Evolutionary conservation across 2,113 vertebrate genomes (phyloP).

Genomic region (Micromys minutus): DNA sequence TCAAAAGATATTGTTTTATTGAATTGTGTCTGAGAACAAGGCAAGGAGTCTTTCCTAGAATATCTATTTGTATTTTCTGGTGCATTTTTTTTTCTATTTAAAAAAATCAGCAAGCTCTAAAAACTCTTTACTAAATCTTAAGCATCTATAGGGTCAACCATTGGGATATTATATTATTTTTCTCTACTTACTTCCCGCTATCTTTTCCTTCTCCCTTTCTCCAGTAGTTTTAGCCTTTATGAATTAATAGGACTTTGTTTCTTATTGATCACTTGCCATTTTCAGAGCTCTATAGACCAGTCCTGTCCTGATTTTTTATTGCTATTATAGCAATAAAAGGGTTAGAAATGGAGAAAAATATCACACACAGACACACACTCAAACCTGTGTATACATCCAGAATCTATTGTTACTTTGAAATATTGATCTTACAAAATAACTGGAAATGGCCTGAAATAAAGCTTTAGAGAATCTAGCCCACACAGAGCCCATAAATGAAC

Average conservation of each 20-base stretch:
- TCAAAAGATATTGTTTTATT: not conserved
- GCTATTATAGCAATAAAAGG: not conserved
- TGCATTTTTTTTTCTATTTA: not conserved
- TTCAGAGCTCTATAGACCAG: not conserved
- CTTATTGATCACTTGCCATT: constrained; percentile 23
- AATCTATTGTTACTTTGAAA: constrained; percentile 69
- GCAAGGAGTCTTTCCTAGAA: not conserved
- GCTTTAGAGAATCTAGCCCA: constrained; percentile 34
- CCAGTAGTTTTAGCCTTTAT: constrained; percentile 15
- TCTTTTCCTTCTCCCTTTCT: not conserved
- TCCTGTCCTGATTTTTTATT: constrained; percentile 17
- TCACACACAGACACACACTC: not conserved
- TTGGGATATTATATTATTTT: not conserved
- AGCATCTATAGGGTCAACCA: not conserved
- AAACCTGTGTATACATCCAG: not conserved
- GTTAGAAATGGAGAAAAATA: not conserved
- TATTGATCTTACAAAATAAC: constrained; percentile 57
- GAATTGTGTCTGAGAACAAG: not conserved
- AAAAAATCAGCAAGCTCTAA: not conserved
- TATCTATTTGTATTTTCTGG: not conserved
- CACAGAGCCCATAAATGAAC: not conserved
- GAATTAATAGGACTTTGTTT: constrained; percentile 38
- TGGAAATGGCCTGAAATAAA: constrained; percentile 54
- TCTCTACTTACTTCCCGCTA: not conserved
- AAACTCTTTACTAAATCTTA: not conserved